Evolutionary conservation across 2,888 invertebrate species (phyloP).

Genomic region (Sepioteuthis lessoniana): DNA sequence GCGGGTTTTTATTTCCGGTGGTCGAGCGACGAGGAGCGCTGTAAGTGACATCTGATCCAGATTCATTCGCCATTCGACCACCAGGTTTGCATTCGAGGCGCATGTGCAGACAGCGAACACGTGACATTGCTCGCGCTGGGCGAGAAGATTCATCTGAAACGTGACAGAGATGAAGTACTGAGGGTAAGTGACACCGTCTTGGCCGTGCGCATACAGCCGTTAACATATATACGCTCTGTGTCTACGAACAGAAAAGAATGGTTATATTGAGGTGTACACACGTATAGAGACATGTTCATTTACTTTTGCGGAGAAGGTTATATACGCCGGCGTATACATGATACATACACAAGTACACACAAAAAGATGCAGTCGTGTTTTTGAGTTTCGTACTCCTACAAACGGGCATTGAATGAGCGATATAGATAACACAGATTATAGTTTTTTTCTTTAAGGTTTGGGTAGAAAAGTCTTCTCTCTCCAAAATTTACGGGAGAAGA

Average conservation of each 20-base stretch:
- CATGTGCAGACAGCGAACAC: conserved; percentile 33
- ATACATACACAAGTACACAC: neutral
- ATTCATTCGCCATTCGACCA: conserved; percentile 2
- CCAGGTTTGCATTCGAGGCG: neutral
- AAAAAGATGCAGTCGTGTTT: neutral
- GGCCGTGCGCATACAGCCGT: neutral
- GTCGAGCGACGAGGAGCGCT: neutral
- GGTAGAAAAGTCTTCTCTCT: no score
- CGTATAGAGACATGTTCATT: no score
- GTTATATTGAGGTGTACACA: no score
- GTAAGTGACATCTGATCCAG: conserved; percentile 21
- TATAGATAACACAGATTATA: no score
- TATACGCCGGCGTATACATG: neutral
- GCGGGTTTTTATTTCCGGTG: conserved; percentile 33
- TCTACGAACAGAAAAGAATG: no score
- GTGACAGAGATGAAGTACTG: conserved; percentile 9
- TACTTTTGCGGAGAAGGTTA: no score
- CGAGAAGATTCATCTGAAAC: conserved; percentile 1
- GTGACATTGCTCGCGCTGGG: conserved; percentile 21
- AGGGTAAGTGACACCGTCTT: neutral
- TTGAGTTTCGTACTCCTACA: neutral
- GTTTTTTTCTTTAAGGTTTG: no score
- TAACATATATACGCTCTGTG: neutral
- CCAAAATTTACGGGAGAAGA: no score
- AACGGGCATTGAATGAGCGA: neutral